These are phyloP conservation scores for Laticauda laticaudata DNA, from an alignment of 2,113 vertebrate genomes.

Conservation along the genomic window DNA sequence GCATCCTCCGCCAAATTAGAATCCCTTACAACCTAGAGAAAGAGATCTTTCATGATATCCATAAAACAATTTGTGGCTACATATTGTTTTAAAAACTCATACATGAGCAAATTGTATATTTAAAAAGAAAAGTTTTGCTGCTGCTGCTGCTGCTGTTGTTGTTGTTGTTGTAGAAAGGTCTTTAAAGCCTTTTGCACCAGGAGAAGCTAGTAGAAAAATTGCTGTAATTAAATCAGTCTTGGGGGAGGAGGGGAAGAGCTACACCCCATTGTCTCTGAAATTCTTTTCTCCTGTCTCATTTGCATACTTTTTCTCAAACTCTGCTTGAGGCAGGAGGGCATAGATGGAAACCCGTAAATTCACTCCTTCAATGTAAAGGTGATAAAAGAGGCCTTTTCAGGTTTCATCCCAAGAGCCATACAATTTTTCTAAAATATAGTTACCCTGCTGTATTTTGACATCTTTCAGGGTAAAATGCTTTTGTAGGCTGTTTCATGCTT, in stretches of 20 bases:
- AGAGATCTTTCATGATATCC: not conserved
- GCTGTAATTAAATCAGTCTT: not conserved
- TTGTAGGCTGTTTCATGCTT: fast-evolving
- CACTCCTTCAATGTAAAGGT: not conserved
- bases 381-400: not conserved
- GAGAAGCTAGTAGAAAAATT: not conserved
- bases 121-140: not conserved
- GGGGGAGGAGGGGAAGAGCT: no score
- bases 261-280: not conserved
- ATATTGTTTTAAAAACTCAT: not conserved
- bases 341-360: not conserved
- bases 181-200: not conserved
- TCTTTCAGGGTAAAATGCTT: not conserved
- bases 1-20: not conserved
- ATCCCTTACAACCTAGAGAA: not conserved
- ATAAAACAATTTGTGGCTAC: not conserved
- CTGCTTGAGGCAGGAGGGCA: not conserved
- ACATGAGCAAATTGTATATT: not conserved
- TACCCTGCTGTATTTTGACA: fast-evolving
- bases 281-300: not conserved
- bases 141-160: not conserved
- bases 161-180: not conserved
- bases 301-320: not conserved
- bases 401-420: not conserved
- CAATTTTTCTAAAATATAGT: fast-evolving